A percentile compares a stretch with the other conserved stretches of the same genome.
Conservation (phyloP, 2,797 vertebrate species). For the Crocodylus rhombifer region DNA sequence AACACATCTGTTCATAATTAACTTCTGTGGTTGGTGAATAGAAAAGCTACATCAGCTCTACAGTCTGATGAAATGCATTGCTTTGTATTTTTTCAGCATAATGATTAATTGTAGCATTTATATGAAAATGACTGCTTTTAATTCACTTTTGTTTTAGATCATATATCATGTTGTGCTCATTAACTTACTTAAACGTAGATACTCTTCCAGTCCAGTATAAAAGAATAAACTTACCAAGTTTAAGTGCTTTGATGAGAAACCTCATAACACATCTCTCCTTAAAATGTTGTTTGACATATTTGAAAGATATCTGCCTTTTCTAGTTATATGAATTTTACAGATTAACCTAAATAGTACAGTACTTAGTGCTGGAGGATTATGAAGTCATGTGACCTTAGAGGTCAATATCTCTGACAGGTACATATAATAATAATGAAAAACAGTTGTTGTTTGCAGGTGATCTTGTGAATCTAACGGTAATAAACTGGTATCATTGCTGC, state of each 20-base stretch:
- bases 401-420: conserved; percentile 30
- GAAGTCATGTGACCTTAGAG: conserved; percentile 61
- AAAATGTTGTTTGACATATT: conserved; percentile 63
- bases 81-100: conserved; percentile 78
- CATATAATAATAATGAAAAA: conserved; percentile 43
- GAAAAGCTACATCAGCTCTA: conserved; percentile 76
- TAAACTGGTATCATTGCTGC: conserved; percentile 30
- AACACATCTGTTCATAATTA: conserved; percentile 82
- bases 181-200: conserved; percentile 75
- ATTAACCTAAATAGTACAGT: conserved; percentile 55
- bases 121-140: conserved; percentile 73
- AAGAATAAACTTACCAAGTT: conserved; percentile 54
- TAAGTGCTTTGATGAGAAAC: conserved; percentile 55
- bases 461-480: conserved; percentile 9
- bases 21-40: conserved; percentile 71
- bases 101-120: conserved; percentile 77
- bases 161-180: conserved; percentile 43
- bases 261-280: conserved; percentile 15
- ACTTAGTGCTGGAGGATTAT: conserved; percentile 57
- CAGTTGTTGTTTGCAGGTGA: conserved; percentile 25
- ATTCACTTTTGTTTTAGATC: conserved; percentile 66
- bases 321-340: conserved; percentile 67
- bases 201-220: conserved; percentile 34
- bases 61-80: conserved; percentile 57
- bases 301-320: conserved; percentile 64